Evolutionary conservation across 2,797 vertebrate genomes (phyloP).

Genomic region (Danio aesculapii): DNA sequence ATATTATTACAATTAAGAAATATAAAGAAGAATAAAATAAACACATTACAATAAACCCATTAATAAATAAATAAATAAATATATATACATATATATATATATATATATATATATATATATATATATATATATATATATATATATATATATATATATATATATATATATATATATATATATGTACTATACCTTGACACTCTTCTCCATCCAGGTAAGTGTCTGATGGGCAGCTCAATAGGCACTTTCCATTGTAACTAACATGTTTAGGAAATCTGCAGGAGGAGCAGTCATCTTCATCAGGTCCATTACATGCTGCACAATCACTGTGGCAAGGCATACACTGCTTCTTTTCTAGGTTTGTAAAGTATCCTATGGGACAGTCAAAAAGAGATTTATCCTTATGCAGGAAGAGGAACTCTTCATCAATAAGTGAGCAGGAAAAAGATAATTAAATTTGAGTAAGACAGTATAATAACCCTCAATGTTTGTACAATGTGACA

Average conservation of each 20-base stretch:
- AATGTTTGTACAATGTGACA: not conserved
- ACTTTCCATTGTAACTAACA: constrained; percentile 70
- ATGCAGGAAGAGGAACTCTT: constrained; percentile 69
- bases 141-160: too few relatives aligned
- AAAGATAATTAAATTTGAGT: constrained; percentile 14
- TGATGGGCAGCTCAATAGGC: constrained; percentile 75
- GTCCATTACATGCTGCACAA: constrained; percentile 78
- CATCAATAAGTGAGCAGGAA: constrained; percentile 69
- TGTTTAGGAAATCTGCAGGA: constrained; percentile 59
- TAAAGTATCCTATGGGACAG: constrained; percentile 76
- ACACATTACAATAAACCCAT: not conserved
- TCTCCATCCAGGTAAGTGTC: constrained; percentile 71
- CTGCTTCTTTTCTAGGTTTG: constrained; percentile 52
- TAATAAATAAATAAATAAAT: not conserved
- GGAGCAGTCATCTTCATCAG: constrained; percentile 73
- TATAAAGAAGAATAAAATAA: too few relatives aligned
- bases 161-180: too few relatives aligned
- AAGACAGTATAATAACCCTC: not conserved
- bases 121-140: too few relatives aligned
- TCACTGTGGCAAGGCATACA: constrained; percentile 76
- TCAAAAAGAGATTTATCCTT: constrained; percentile 69
- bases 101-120: too few relatives aligned
- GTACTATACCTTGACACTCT: constrained; percentile 75
- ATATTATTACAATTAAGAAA: too few relatives aligned
- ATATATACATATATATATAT: too few relatives aligned